These are phyloP conservation scores for Holothuria leucospilota DNA, from an alignment of 53 echinoderm and acorn worm genomes.

Conservation along the genomic window DNA sequence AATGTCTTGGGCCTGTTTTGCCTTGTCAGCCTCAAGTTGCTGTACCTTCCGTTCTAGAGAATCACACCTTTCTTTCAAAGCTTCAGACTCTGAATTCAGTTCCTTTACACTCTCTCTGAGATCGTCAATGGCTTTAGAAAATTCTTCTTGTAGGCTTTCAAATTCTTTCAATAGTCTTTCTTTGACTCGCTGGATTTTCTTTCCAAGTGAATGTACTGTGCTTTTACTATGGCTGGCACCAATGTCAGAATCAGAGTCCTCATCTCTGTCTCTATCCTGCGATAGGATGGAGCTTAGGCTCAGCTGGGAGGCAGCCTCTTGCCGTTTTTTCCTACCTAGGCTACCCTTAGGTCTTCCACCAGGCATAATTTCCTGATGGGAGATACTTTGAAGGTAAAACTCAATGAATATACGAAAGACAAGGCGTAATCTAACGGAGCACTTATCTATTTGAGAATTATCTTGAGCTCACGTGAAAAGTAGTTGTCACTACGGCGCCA, in stretches of 20 bases:
- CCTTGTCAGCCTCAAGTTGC: conserved; percentile 12
- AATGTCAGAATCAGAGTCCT: background rate
- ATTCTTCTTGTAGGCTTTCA: conserved; percentile 16
- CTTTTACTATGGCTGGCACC: background rate
- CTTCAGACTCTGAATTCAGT: background rate
- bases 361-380: background rate
- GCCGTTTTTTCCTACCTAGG: background rate
- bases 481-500: no score
- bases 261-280: background rate
- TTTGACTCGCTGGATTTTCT: background rate
- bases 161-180: background rate
- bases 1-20: background rate
- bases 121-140: conserved; percentile 4
- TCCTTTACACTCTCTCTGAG: background rate
- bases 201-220: background rate
- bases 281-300: conserved; percentile 8
- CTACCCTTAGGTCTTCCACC: no score
- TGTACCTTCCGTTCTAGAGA: background rate
- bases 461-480: background rate
- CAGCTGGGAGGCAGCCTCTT: background rate
- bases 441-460: background rate
- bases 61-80: background rate
- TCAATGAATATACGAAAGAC: background rate
- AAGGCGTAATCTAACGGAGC: background rate
- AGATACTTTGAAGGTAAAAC: background rate